Percentiles rank a stretch among this genome's conserved stretches.
phyloP scores from a whole-genome alignment of 2,888 invertebrate genomes.

The Hirtodrosophila duncani region DNA sequence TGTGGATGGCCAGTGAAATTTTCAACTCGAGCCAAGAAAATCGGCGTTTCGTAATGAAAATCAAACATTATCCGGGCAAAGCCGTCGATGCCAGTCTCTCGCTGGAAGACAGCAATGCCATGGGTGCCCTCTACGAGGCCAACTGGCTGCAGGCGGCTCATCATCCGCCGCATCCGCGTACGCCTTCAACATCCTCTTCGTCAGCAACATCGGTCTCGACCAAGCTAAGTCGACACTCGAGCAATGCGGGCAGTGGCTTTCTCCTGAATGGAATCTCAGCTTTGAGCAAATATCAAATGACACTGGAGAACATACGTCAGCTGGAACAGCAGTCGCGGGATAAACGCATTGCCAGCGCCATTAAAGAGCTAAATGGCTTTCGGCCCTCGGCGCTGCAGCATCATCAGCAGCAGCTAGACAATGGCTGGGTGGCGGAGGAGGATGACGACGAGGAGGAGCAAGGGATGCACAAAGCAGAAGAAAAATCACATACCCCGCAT shows the following conservation, averaged over 20 bases:
- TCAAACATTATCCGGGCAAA: conserved; percentile 90
- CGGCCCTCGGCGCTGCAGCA: conserved; percentile 81
- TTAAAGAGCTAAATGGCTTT: conserved; percentile 83
- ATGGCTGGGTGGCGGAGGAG: conserved; percentile 79
- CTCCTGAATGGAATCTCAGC: conserved; percentile 74
- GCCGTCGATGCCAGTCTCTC: conserved; percentile 84
- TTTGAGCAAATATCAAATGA: conserved; percentile 83
- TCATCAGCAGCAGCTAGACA: conserved; percentile 80
- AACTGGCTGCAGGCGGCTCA: conserved; percentile 88
- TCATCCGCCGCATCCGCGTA: conserved; percentile 43
- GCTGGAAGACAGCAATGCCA: conserved; percentile 85
- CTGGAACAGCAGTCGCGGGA: conserved; percentile 78
- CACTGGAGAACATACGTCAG: conserved; percentile 79
- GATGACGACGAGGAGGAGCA: conserved; percentile 36
- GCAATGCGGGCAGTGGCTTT: conserved; percentile 55
- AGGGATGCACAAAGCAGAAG: not conserved
- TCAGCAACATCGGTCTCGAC: no score
- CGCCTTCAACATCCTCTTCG: no score
- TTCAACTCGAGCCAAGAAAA: conserved; percentile 8
- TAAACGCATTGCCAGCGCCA: conserved; percentile 79
- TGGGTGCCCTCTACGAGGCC: conserved; percentile 89
- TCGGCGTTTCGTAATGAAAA: conserved; percentile 82
- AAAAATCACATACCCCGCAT: no score
- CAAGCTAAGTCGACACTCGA: conserved; percentile 42
- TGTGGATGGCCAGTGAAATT: conserved; percentile 49